phyloP scores from a whole-genome alignment of 2,797 vertebrate species.

The Champsocephalus esox region DNA sequence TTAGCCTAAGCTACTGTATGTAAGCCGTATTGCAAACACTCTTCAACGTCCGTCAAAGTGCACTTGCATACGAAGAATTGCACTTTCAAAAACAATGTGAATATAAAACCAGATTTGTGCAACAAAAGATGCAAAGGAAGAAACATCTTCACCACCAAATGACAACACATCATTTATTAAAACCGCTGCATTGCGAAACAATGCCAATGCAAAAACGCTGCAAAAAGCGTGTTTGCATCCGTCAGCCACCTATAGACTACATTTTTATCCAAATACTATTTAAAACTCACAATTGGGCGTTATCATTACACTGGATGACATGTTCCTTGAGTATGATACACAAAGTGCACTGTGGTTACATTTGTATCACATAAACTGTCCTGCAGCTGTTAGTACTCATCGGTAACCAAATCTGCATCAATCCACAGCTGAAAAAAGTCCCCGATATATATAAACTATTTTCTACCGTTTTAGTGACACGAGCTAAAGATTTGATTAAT shows the following conservation, averaged over 20 bases:
- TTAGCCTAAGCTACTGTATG: too few relatives aligned
- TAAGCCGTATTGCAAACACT: neutral
- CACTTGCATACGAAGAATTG: too few relatives aligned
- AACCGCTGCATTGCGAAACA: too few relatives aligned
- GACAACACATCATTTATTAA: too few relatives aligned
- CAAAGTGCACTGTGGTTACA: too few relatives aligned
- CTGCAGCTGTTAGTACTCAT: neutral
- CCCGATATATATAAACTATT: neutral
- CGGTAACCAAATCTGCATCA: neutral
- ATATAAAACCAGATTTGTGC: too few relatives aligned
- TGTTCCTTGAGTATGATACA: neutral
- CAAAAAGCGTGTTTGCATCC: too few relatives aligned
- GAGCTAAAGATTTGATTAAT: neutral
- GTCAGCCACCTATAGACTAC: neutral
- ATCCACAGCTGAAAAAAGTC: neutral
- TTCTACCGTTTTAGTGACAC: neutral
- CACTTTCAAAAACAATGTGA: too few relatives aligned
- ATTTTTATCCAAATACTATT: neutral
- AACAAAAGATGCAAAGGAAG: too few relatives aligned
- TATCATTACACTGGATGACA: neutral
- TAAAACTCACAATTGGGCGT: neutral
- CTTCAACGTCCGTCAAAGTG: too few relatives aligned
- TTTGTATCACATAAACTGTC: neutral
- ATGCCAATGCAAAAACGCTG: too few relatives aligned
- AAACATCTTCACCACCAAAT: too few relatives aligned